Evolutionary conservation across 2,797 vertebrate species (phyloP).

Genomic region (Natrix natrix): DNA sequence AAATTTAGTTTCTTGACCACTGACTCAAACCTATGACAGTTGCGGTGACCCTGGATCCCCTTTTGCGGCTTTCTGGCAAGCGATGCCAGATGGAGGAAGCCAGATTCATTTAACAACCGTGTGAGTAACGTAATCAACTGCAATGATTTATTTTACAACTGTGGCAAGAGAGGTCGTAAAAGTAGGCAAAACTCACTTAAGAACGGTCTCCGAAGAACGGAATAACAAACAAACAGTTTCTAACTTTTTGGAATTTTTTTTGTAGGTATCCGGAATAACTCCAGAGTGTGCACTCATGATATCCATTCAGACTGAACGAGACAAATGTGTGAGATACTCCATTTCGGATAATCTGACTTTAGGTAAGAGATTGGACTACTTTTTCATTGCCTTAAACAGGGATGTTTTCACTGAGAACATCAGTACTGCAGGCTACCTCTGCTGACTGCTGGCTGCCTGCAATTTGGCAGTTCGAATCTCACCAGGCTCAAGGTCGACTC

Average conservation of each 20-base stretch:
- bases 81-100: not conserved
- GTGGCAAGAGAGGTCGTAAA: not conserved
- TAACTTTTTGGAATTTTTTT: not conserved
- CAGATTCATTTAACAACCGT: not conserved
- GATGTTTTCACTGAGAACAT: too few species aligned
- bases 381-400: not conserved
- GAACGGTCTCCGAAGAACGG: too few species aligned
- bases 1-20: not conserved
- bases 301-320: slow-evolving; percentile 59
- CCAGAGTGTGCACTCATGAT: slow-evolving; percentile 60
- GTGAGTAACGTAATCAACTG: not conserved
- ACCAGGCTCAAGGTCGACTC: too few species aligned
- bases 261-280: slow-evolving; percentile 42
- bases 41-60: not conserved
- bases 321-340: slow-evolving; percentile 58
- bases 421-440: too few species aligned
- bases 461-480: too few species aligned
- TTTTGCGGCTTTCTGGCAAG: not conserved
- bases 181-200: not conserved
- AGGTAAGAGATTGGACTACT: slow-evolving; percentile 46
- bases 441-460: too few species aligned
- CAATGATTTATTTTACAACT: not conserved
- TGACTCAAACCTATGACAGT: not conserved
- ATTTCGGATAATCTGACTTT: slow-evolving; percentile 61
- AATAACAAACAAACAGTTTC: not conserved